Conservation (phyloP, 2,113 vertebrate species). For the Bubo blakistoni region DNA sequence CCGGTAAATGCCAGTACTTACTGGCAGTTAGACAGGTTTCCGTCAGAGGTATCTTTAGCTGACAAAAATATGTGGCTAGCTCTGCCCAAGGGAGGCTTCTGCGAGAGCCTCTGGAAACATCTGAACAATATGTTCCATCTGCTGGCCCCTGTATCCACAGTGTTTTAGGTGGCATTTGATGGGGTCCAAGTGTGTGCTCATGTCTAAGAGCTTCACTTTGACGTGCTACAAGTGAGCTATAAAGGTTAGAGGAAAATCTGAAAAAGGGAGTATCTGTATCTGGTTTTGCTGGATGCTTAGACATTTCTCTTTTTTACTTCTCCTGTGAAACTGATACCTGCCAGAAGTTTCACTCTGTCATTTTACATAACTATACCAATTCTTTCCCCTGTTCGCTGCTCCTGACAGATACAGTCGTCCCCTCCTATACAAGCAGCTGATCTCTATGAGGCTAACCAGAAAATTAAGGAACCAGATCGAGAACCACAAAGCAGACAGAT, state of each 20-base stretch:
- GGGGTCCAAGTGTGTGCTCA: background rate
- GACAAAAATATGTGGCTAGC: background rate
- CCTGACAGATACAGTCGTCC: background rate
- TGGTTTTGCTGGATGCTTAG: background rate
- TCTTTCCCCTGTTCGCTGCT: background rate
- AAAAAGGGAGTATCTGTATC: background rate
- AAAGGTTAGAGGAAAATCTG: constrained; percentile 1
- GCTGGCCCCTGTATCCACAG: background rate
- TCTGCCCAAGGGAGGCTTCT: background rate
- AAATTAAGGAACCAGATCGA: background rate
- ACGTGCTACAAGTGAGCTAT: background rate
- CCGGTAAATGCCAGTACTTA: background rate
- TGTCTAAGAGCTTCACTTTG: background rate
- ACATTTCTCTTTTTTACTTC: background rate
- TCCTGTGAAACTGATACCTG: background rate
- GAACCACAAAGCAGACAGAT: background rate
- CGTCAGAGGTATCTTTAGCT: background rate
- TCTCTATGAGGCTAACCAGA: background rate
- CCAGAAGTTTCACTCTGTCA: background rate
- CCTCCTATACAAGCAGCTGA: background rate
- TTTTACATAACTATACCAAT: background rate
- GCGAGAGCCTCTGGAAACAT: background rate
- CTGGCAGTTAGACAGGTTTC: background rate
- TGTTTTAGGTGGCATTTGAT: background rate
- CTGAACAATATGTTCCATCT: background rate